Base-by-base conservation (phyloP, 1,140 invertebrate species). In the Lepidostoma basale region DNA sequence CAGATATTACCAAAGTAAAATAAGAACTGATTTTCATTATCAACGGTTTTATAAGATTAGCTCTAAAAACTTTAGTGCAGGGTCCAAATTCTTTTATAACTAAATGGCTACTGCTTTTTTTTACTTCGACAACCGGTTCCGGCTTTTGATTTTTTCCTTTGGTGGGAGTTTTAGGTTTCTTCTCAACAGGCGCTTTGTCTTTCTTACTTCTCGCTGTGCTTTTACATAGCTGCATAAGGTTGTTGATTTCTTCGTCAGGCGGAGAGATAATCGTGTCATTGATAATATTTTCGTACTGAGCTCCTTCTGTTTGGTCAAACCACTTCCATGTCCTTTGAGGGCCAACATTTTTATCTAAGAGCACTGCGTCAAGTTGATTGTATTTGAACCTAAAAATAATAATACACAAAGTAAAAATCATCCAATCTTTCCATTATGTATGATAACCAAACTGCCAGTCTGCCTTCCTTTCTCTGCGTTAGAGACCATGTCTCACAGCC, bases 371-470 rank as follows among this genome's bases (percentile, higher is more conserved):
- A 9, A 39, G 36, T 26, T 66, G 63, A 28, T 66, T 66, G 23
- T 66, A 66, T 58, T 66, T 54, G 6, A 66, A 33, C 23, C 63
- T 66, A 58, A 40, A 58, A 56, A 52, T 10, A 52, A 54, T 40
- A 20, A 40, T 16, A 44, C 9, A 12, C 14, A 56, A 33, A 12
- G 10, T 2, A 52, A 22, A 52, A 52, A n/a, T n/a, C n/a, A n/a
- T n/a, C n/a, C n/a, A n/a, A n/a, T n/a, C n/a, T n/a, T n/a, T n/a
- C n/a, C n/a, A n/a, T n/a, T n/a, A n/a, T n/a, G n/a, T n/a, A n/a
- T n/a, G n/a, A n/a, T n/a, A n/a, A n/a, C n/a, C n/a, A n/a, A n/a
- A n/a, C n/a, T n/a, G n/a, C n/a, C n/a, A n/a, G n/a, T n/a, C n/a
- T n/a, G n/a, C n/a, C n/a, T n/a, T n/a, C n/a, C n/a, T n/a, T n/a